These are phyloP conservation scores for Selenia dentaria DNA, from an alignment of 2,888 invertebrate genomes.

Conservation along the genomic window DNA sequence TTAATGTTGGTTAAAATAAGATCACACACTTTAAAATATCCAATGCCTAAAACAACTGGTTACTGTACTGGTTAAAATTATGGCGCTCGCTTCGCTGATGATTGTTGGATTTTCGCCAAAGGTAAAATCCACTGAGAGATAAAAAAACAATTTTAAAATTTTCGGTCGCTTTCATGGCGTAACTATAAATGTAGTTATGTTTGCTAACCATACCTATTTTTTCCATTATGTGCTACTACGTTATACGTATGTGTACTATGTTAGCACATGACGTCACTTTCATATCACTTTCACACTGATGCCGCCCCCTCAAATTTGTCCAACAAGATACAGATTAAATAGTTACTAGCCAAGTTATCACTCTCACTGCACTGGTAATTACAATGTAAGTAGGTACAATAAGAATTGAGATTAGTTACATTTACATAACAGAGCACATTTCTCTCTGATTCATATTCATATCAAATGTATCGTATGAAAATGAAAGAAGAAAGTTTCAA, in stretches of 20 bases:
- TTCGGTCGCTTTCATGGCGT: too few species aligned
- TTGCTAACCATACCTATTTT: not conserved
- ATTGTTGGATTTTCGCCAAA: too few species aligned
- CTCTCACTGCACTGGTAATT: conserved; percentile 19
- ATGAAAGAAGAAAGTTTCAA: not conserved
- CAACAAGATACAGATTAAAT: not conserved
- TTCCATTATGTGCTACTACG: too few species aligned
- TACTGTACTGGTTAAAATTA: too few species aligned
- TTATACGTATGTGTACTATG: too few species aligned
- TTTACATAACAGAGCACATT: conserved; percentile 23
- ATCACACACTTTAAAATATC: too few species aligned
- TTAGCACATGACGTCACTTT: conserved; percentile 22
- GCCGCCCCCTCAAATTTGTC: conserved; percentile 18
- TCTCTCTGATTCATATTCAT: conserved; percentile 17
- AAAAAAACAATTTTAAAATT: too few species aligned
- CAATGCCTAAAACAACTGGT: too few species aligned
- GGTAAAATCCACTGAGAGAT: too few species aligned
- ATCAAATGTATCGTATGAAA: conserved; percentile 2
- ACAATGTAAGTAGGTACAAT: conserved; percentile 6
- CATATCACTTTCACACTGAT: too few species aligned
- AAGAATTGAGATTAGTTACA: conserved; percentile 18
- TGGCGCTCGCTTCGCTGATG: too few species aligned
- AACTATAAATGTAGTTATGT: not conserved
- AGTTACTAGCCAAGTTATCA: conserved; percentile 4
- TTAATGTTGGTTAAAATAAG: too few species aligned